A percentile compares a stretch with the other conserved stretches of the same genome.
phyloP scores from a whole-genome alignment of 2,113 vertebrate species.

The Psephotus haematonotus region DNA sequence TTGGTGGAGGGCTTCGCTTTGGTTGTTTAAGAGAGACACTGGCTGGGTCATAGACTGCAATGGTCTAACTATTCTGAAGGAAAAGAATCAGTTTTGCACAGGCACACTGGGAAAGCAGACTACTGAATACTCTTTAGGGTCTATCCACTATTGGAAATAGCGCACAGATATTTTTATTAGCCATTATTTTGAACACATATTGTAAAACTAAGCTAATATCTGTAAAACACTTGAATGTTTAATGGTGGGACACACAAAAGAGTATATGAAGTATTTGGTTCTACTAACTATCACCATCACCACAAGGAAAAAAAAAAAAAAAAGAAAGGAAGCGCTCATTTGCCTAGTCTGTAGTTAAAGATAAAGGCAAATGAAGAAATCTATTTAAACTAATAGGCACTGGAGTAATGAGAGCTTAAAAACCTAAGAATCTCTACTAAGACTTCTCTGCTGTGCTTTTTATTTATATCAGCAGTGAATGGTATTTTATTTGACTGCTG shows the following conservation, averaged over 20 bases:
- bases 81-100: not conserved
- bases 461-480: slow-evolving; percentile 43
- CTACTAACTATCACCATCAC: not conserved
- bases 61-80: not conserved
- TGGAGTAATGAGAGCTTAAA: not conserved
- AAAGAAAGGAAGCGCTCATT: not conserved
- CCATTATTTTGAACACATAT: not conserved
- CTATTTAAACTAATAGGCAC: not conserved
- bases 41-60: not conserved
- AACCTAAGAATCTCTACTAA: not conserved
- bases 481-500: slow-evolving; percentile 35
- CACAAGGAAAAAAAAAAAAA: not conserved
- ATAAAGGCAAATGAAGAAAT: not conserved
- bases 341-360: not conserved
- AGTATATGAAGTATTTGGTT: not conserved
- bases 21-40: not conserved
- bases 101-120: not conserved
- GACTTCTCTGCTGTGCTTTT: not conserved
- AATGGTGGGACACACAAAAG: not conserved
- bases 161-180: not conserved
- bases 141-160: not conserved
- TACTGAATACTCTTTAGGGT: not conserved
- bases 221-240: not conserved
- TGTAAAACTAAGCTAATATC: not conserved
- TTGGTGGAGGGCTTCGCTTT: not conserved